These are phyloP conservation scores for Taenaris catops DNA, from an alignment of 2,888 invertebrate species.

Conservation along the genomic window DNA sequence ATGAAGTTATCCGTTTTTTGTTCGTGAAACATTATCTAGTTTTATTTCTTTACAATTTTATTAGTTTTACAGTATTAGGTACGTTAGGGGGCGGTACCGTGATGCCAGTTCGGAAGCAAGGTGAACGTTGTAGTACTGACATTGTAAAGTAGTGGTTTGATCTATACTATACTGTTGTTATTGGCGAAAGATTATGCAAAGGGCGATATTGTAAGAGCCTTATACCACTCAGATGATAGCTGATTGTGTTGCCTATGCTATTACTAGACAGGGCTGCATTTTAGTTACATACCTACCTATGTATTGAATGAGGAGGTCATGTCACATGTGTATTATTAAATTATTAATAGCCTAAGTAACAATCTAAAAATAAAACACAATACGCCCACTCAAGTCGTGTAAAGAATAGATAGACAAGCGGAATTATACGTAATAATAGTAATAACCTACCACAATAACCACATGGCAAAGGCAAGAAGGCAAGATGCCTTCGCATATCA, in stretches of 20 bases:
- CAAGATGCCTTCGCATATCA: too few relatives aligned
- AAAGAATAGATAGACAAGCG: too few relatives aligned
- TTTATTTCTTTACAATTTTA: conserved; percentile 47
- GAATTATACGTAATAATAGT: too few relatives aligned
- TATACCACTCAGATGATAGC: too few relatives aligned
- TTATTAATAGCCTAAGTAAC: conserved; percentile 7
- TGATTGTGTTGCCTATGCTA: conserved; percentile 5
- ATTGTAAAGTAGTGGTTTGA: conserved; percentile 23
- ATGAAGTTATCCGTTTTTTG: conserved; percentile 45
- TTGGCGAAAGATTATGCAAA: conserved; percentile 21
- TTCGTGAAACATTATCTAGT: conserved; percentile 52
- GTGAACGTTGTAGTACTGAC: conserved; percentile 59
- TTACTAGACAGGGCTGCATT: conserved; percentile 10
- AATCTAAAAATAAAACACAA: conserved; percentile 14
- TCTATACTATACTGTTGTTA: conserved; percentile 16
- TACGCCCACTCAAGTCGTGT: conserved; percentile 1
- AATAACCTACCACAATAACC: too few relatives aligned
- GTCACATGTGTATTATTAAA: conserved; percentile 17
- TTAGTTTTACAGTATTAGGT: conserved; percentile 10
- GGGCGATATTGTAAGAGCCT: conserved; percentile 11
- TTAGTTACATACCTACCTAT: conserved; percentile 1
- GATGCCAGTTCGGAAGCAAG: conserved; percentile 89
- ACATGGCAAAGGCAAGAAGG: too few relatives aligned
- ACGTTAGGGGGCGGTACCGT: conserved; percentile 75
- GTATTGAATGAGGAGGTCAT: conserved; percentile 3